These are phyloP conservation scores for Cydia fagiglandana DNA, from an alignment of 1,140 invertebrate genomes.

Conservation along the genomic window DNA sequence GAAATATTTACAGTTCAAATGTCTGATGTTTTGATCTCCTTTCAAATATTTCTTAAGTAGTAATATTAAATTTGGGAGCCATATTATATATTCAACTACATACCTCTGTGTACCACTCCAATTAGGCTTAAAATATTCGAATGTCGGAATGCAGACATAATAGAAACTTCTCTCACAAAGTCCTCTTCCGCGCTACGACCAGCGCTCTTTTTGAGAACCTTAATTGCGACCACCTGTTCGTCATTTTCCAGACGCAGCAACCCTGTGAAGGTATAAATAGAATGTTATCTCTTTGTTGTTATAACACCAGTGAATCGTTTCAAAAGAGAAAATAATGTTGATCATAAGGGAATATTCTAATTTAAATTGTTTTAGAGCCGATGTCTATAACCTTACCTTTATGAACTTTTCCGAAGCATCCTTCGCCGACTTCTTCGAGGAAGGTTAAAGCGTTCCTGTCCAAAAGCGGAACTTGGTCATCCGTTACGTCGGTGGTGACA, in stretches of 20 bases:
- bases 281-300: neutral
- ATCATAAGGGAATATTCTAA: neutral
- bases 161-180: slow-evolving; percentile 93
- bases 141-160: slow-evolving; percentile 94
- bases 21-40: neutral
- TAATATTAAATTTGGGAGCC: neutral
- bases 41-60: neutral
- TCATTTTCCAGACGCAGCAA: slow-evolving; percentile 77
- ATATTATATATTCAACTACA: slow-evolving; percentile 31
- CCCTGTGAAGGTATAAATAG: slow-evolving; percentile 68
- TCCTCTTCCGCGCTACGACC: slow-evolving; percentile 91
- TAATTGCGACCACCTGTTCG: slow-evolving; percentile 87
- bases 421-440: slow-evolving; percentile 91
- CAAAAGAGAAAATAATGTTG: neutral
- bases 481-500: slow-evolving; percentile 46
- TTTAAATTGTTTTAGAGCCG: neutral
- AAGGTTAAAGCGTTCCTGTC: slow-evolving; percentile 83
- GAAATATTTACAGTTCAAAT: slow-evolving; percentile 12
- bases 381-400: slow-evolving; percentile 82
- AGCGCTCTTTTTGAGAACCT: slow-evolving; percentile 90
- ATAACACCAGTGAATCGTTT: neutral
- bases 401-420: slow-evolving; percentile 95
- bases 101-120: slow-evolving; percentile 88
- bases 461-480: slow-evolving; percentile 82
- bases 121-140: slow-evolving; percentile 91